Conservation (phyloP, 2,888 invertebrate species). For the Lycaena phlaeas region DNA sequence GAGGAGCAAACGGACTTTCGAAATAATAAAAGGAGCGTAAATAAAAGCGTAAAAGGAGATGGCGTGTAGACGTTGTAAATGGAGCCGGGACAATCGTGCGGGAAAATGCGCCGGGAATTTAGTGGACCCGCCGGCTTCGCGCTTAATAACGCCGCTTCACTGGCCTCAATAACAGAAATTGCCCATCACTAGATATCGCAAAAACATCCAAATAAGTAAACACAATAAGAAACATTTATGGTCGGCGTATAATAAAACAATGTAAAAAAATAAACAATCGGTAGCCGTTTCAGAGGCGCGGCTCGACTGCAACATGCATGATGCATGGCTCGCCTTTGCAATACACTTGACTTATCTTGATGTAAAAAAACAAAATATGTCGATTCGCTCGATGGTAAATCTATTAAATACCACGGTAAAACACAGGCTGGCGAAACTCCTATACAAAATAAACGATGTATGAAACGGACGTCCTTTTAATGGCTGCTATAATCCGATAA, state of each 20-base stretch:
- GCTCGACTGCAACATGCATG: conserved; percentile 32
- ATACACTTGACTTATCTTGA: background rate
- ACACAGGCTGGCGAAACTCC: no score
- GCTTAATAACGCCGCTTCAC: conserved; percentile 18
- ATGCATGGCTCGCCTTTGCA: conserved; percentile 20
- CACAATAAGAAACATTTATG: background rate
- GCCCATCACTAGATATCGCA: no score
- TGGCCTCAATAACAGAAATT: no score
- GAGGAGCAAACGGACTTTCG: conserved; percentile 71
- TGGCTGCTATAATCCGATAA: no score
- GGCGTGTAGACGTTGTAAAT: conserved; percentile 72
- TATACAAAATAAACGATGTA: no score
- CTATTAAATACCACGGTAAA: conserved; percentile 1
- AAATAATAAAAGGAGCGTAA: conserved; percentile 73
- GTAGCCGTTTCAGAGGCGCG: conserved; percentile 35
- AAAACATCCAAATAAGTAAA: background rate
- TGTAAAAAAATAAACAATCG: conserved; percentile 44
- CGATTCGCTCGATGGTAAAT: conserved; percentile 9
- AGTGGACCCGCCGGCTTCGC: conserved; percentile 58
- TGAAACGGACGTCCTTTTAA: no score
- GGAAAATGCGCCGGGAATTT: conserved; percentile 67
- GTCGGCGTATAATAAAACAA: conserved; percentile 14
- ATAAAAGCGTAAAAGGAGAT: conserved; percentile 73
- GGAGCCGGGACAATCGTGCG: conserved; percentile 69
- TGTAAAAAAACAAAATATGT: background rate